Conservation (phyloP, 1,140 invertebrate genomes). For the Drosophila sp. region DNA sequence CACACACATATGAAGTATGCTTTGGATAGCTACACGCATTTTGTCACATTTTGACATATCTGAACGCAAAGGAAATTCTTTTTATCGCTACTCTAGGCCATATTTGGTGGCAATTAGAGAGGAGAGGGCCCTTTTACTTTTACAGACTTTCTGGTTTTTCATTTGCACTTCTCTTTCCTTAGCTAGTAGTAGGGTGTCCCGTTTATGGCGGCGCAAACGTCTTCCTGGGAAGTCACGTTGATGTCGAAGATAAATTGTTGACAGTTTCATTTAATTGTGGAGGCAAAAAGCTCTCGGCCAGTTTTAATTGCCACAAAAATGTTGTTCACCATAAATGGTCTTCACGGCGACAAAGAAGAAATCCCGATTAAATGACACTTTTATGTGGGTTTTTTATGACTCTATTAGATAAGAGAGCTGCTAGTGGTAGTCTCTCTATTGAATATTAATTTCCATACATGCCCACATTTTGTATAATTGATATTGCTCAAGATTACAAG, state of each 20-base stretch:
- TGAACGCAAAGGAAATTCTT: constrained; percentile 53
- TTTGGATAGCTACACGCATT: constrained; percentile 65
- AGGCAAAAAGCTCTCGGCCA: constrained; percentile 33
- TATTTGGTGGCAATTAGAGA: constrained; percentile 78
- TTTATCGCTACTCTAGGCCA: constrained; percentile 56
- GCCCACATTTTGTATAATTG: constrained; percentile 70
- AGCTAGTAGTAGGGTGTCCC: constrained; percentile 28
- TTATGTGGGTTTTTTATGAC: constrained; percentile 62
- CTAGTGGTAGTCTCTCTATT: constrained; percentile 24
- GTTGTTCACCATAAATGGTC: constrained; percentile 50
- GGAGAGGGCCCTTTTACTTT: constrained; percentile 69
- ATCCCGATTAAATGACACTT: not conserved
- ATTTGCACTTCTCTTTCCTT: constrained; percentile 31
- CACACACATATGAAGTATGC: not conserved
- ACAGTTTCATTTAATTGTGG: constrained; percentile 79
- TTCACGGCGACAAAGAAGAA: constrained; percentile 26
- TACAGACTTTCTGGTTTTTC: not conserved
- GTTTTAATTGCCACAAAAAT: constrained; percentile 74
- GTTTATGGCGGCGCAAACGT: constrained; percentile 71
- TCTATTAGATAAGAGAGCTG: constrained; percentile 72
- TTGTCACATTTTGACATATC: constrained; percentile 81
- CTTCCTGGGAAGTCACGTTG: constrained; percentile 73
- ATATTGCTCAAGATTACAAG: constrained; percentile 48
- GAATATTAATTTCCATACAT: constrained; percentile 60
- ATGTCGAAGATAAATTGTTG: constrained; percentile 73